These are phyloP conservation scores for Micronisus gabar DNA, from an alignment of 2,113 vertebrate genomes.

Conservation along the genomic window DNA sequence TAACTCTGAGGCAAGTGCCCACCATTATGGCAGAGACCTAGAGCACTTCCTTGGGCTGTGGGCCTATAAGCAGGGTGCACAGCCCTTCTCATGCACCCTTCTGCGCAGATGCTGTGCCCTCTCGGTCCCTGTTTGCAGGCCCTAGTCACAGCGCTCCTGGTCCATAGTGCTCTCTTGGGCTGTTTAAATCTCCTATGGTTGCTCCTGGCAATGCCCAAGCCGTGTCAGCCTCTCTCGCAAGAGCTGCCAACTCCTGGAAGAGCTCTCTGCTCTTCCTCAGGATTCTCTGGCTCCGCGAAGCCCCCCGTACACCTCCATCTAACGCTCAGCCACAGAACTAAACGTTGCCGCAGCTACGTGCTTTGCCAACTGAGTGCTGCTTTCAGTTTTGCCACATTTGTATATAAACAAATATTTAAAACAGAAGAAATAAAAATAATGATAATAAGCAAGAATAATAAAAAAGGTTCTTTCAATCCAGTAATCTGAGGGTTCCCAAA, in stretches of 20 bases:
- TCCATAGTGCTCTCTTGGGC: neutral
- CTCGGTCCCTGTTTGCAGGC: neutral
- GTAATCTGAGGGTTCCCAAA: neutral
- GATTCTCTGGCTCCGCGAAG: no score
- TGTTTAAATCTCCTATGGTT: neutral
- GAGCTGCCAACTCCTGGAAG: neutral
- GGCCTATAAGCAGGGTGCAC: neutral
- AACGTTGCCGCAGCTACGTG: accelerated
- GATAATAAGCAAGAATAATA: neutral
- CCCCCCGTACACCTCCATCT: neutral
- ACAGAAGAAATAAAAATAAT: neutral
- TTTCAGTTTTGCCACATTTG: neutral
- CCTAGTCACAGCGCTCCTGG: neutral
- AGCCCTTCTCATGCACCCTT: neutral
- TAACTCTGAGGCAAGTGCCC: neutral
- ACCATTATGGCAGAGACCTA: neutral
- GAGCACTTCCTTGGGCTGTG: neutral
- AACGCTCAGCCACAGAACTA: neutral
- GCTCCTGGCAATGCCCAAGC: neutral
- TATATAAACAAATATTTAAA: neutral
- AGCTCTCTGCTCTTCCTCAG: neutral
- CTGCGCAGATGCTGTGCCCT: neutral
- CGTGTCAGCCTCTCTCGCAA: accelerated
- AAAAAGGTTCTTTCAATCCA: neutral
- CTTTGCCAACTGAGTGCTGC: neutral